phyloP scores from a whole-genome alignment of 1,140 invertebrate genomes.

The Tetranychus urticae region DNA sequence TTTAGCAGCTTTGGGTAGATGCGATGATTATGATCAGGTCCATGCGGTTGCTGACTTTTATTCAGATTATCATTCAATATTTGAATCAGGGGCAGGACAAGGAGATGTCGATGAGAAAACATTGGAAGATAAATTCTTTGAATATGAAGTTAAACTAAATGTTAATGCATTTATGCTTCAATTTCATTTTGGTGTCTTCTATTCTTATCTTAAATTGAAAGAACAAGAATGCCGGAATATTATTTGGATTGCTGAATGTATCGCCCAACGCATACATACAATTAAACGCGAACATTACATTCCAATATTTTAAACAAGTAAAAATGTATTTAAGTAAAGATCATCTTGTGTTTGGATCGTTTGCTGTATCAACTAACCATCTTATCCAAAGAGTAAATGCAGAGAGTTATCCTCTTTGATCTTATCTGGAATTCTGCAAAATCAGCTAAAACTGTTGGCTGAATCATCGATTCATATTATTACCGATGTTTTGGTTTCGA shows the following conservation, averaged over 20 bases:
- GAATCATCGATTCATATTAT: too few relatives aligned
- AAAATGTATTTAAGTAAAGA: too few relatives aligned
- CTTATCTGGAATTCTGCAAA: too few relatives aligned
- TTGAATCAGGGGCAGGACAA: constrained; percentile 58
- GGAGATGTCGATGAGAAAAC: constrained; percentile 57
- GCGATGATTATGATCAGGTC: constrained; percentile 98
- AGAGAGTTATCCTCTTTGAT: too few relatives aligned
- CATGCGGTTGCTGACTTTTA: constrained; percentile 95
- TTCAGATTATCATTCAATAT: constrained; percentile 81
- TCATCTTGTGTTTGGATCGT: too few relatives aligned
- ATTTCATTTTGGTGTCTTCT: constrained; percentile 99
- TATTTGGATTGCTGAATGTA: constrained; percentile 98
- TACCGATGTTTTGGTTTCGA: too few relatives aligned
- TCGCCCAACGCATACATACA: constrained; percentile 40
- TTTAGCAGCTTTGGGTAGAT: constrained; percentile 71
- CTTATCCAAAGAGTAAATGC: too few relatives aligned
- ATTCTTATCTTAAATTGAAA: constrained; percentile 93
- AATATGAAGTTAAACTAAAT: constrained; percentile 87
- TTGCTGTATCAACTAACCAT: too few relatives aligned
- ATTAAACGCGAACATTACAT: too few relatives aligned
- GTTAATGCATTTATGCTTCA: constrained; percentile 94
- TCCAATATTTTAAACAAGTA: too few relatives aligned
- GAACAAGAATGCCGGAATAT: constrained; percentile 99
- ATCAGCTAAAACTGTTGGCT: too few relatives aligned
- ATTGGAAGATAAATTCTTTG: constrained; percentile 98